A percentile compares a stretch with the other conserved stretches of the same genome.
Evolutionary conservation across 2,113 vertebrate genomes (phyloP).

Genomic region (human (Homo sapiens)): GRCh38 chr14:66079501-66080000

Average conservation of each 20-base stretch:
- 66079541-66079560: background rate
- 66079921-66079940: background rate
- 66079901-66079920: background rate
- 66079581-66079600: background rate
- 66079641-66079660: background rate
- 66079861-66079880: background rate
- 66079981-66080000: background rate
- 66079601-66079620: background rate
- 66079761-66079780: background rate
- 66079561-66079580: background rate
- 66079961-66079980: background rate
- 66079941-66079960: background rate
- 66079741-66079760: background rate
- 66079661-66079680: background rate
- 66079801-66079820: too few species aligned
- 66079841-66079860: background rate
- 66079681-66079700: background rate
- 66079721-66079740: background rate
- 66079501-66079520: background rate
- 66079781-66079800: background rate
- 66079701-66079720: background rate
- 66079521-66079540: background rate
- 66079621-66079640: background rate
- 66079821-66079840: background rate
- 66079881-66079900: background rate